These are phyloP conservation scores for Elephantulus edwardii DNA, from an alignment of 2,113 vertebrate genomes.

Conservation along the genomic window DNA sequence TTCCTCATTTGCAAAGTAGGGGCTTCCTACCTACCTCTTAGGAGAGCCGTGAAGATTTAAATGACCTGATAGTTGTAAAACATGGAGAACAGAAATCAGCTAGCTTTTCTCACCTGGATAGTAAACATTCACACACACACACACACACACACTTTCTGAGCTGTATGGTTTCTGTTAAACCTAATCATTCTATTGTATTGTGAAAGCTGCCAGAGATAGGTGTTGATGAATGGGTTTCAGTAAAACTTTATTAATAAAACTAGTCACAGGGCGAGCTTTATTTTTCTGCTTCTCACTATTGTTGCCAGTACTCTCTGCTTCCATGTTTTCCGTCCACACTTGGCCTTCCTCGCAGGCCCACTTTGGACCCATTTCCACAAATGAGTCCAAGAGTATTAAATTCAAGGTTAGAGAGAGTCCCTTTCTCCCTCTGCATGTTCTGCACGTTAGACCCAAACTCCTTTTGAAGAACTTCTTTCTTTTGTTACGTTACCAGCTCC, in stretches of 20 bases:
- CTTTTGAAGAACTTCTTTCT: background rate
- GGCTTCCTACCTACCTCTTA: background rate
- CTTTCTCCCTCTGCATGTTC: background rate
- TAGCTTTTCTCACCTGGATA: background rate
- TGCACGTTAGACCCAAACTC: background rate
- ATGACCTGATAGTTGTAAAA: background rate
- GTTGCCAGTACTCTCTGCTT: background rate
- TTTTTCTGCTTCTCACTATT: background rate
- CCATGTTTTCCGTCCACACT: background rate
- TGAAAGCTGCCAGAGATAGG: background rate
- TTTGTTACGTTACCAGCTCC: background rate
- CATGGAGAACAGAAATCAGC: background rate
- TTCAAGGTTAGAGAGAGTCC: background rate
- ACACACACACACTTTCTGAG: background rate
- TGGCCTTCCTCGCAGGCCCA: background rate
- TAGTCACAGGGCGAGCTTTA: background rate
- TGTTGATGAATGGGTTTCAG: background rate
- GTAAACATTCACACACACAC: background rate
- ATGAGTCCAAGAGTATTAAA: background rate
- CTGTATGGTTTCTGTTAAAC: background rate
- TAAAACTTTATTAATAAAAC: constrained; percentile 28
- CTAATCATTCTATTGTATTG: background rate
- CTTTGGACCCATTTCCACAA: background rate
- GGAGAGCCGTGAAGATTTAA: background rate
- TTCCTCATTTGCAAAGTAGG: background rate